These are phyloP conservation scores for Muscicapa adusta DNA, from an alignment of 2,113 vertebrate species.

Conservation along the genomic window DNA sequence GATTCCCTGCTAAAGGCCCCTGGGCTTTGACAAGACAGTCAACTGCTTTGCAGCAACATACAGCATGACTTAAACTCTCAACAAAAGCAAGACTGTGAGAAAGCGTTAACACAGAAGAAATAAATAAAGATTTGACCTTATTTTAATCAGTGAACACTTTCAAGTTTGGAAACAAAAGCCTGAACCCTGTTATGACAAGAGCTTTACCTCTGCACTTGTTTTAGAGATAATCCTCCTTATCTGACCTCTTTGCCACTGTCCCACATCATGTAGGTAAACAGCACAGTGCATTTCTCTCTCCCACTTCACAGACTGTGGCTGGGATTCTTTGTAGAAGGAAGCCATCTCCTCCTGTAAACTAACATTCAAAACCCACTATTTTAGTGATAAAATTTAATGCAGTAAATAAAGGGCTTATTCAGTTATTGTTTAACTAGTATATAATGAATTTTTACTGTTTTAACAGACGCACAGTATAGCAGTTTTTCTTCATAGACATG, in stretches of 20 bases:
- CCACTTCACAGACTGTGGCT: conserved; percentile 74
- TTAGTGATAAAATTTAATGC: neutral
- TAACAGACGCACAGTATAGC: neutral
- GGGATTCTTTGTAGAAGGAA: conserved; percentile 67
- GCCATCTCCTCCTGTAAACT: conserved; percentile 83
- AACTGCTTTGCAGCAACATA: neutral
- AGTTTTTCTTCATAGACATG: neutral
- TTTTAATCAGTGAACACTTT: neutral
- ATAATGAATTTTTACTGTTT: neutral
- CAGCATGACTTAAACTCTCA: rapidly evolving
- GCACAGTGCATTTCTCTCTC: conserved; percentile 81
- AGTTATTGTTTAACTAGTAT: neutral
- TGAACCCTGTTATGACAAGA: rapidly evolving
- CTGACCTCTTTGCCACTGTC: conserved; percentile 84
- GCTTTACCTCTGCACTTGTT: conserved; percentile 78
- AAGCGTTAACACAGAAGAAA: neutral
- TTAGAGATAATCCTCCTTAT: conserved; percentile 74
- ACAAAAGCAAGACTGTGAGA: neutral
- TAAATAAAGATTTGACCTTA: neutral
- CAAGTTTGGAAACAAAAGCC: neutral
- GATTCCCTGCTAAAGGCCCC: neutral
- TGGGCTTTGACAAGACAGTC: neutral
- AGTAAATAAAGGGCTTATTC: neutral
- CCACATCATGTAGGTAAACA: conserved; percentile 69
- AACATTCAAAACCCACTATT: neutral